Percentiles rank a stretch among this genome's conserved stretches.
Conservation (phyloP, 2,797 vertebrate species). For the Fistularia commersonii region DNA sequence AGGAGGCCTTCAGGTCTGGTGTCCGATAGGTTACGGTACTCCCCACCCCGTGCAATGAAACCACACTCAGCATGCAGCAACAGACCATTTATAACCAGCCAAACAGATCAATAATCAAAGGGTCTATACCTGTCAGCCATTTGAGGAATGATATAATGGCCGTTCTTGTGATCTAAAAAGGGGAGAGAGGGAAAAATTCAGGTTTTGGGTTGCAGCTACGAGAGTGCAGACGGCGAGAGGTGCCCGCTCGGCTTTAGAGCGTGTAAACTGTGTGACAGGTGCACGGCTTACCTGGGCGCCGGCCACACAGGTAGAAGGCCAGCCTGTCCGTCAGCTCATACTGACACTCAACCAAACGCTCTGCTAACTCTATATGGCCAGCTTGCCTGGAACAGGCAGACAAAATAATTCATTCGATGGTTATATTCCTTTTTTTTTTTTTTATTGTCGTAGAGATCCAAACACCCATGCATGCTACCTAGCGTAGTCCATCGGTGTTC, state of each 20-base stretch:
- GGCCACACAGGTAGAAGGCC: conserved; percentile 93
- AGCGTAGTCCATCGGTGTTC: conserved; percentile 94
- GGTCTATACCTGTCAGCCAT: conserved; percentile 94
- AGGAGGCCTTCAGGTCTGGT: conserved; percentile 9
- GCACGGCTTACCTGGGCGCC: conserved; percentile 83
- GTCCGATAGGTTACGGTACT: conserved; percentile 5
- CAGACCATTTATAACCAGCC: background rate
- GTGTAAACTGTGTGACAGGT: background rate
- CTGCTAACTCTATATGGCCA: conserved; percentile 89
- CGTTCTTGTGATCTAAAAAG: conserved; percentile 96
- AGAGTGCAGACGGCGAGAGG: too few relatives aligned
- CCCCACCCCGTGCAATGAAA: conserved; percentile 20
- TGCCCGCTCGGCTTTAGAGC: too few relatives aligned
- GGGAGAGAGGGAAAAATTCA: conserved; percentile 3
- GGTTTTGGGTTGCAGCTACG: too few relatives aligned
- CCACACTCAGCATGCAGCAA: conserved; percentile 7
- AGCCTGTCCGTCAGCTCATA: conserved; percentile 94
- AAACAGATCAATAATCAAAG: background rate
- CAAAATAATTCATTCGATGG: conserved; percentile 1
- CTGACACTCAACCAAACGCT: conserved; percentile 93
- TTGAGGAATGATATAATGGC: conserved; percentile 98
- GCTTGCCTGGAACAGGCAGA: conserved; percentile 81
- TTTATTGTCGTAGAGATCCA: background rate
- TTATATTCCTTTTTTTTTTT: background rate
- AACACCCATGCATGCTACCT: conserved; percentile 72